Percentiles rank a stretch among this genome's conserved stretches.
These are phyloP conservation scores for Enteromius radiatus DNA, from an alignment of 2,797 vertebrate genomes.

Conservation along the genomic window DNA sequence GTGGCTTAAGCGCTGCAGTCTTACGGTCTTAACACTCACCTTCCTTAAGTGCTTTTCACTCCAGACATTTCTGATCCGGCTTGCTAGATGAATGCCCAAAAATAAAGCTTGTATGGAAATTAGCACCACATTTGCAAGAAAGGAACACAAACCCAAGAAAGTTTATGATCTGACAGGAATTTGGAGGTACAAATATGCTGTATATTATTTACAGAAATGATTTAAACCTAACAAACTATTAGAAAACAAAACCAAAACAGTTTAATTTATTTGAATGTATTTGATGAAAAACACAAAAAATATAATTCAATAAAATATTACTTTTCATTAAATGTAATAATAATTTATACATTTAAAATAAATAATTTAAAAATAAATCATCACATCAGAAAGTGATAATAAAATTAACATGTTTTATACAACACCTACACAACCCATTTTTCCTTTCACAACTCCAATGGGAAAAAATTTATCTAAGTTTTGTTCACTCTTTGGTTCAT, in stretches of 20 bases:
- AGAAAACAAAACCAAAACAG: neutral
- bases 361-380: neutral
- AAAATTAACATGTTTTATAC: neutral
- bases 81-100: conserved; percentile 26
- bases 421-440: neutral
- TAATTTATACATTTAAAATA: too few relatives aligned
- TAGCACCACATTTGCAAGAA: neutral
- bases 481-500: conserved; percentile 1
- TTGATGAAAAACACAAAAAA: neutral
- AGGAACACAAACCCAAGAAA: neutral
- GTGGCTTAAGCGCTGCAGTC: conserved; percentile 42
- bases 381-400: neutral
- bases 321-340: too few relatives aligned
- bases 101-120: conserved; percentile 45
- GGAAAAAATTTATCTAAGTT: neutral
- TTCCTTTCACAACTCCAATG: neutral
- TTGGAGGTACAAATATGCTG: neutral
- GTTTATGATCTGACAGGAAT: neutral
- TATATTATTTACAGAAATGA: neutral
- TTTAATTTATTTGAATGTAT: neutral
- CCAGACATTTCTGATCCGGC: conserved; percentile 4
- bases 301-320: neutral
- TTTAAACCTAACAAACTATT: neutral
- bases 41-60: conserved; percentile 27
- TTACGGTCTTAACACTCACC: conserved; percentile 23